These are phyloP conservation scores for Nomada flava DNA, from an alignment of 2,888 invertebrate genomes.

Conservation along the genomic window DNA sequence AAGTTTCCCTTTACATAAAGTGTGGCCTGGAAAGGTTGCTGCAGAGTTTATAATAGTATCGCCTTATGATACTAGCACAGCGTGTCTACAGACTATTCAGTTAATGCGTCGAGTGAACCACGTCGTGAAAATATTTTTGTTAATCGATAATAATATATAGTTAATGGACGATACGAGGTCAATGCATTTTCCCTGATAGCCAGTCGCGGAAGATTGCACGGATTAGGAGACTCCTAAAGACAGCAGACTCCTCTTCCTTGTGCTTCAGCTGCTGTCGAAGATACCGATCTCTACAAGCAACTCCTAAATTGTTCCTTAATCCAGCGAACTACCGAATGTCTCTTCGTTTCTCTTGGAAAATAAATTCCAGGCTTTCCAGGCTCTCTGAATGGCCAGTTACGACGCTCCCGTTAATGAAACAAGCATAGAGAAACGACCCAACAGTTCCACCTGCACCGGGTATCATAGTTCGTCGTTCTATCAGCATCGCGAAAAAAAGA, in stretches of 20 bases:
- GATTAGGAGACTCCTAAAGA: too few species aligned
- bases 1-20: neutral
- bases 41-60: too few species aligned
- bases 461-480: conserved; percentile 19
- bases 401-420: conserved; percentile 24
- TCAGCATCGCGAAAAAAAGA: conserved; percentile 2
- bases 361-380: neutral
- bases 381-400: neutral
- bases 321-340: conserved; percentile 4
- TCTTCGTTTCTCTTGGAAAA: neutral
- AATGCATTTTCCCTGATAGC: too few species aligned
- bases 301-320: conserved; percentile 23
- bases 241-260: neutral
- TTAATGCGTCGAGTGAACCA: neutral
- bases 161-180: too few species aligned
- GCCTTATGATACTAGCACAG: neutral
- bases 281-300: conserved; percentile 7
- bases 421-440: neutral
- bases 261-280: neutral
- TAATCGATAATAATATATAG: too few species aligned
- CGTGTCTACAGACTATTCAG: neutral
- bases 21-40: neutral
- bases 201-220: too few species aligned
- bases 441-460: neutral
- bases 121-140: too few species aligned